These are phyloP conservation scores for Salvelinus sp. DNA, from an alignment of 2,113 vertebrate genomes.

Conservation along the genomic window DNA sequence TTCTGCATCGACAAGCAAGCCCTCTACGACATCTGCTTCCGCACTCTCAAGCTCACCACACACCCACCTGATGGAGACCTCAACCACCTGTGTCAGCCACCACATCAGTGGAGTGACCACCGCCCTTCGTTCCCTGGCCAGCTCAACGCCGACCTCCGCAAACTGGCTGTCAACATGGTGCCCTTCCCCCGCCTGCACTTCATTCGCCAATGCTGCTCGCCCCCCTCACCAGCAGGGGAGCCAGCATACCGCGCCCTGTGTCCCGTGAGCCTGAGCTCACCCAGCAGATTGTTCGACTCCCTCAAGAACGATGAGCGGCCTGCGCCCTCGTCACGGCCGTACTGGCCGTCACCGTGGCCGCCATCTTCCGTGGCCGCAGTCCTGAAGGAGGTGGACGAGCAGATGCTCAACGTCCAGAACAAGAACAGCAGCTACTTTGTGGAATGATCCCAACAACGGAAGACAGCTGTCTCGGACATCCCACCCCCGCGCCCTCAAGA, in stretches of 20 bases:
- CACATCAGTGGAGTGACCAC: slow-evolving; percentile 82
- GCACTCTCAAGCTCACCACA: slow-evolving; percentile 80
- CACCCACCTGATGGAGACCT: slow-evolving; percentile 81
- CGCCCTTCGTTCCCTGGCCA: slow-evolving; percentile 80
- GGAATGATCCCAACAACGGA: slow-evolving; percentile 97
- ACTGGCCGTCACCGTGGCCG: slow-evolving; percentile 79
- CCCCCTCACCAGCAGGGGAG: slow-evolving; percentile 79
- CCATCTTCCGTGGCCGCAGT: slow-evolving; percentile 79
- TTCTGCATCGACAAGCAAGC: slow-evolving; percentile 83
- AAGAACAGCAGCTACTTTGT: slow-evolving; percentile 99
- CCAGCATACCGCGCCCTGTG: slow-evolving; percentile 79
- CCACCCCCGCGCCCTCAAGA: slow-evolving; percentile 91
- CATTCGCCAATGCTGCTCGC: too few relatives aligned
- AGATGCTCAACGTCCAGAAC: slow-evolving; percentile 87
- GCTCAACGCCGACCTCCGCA: slow-evolving; percentile 79
- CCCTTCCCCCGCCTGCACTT: slow-evolving; percentile 83
- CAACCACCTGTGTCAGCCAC: slow-evolving; percentile 80
- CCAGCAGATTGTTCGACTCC: slow-evolving; percentile 81
- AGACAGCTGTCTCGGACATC: slow-evolving; percentile 94
- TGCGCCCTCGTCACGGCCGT: slow-evolving; percentile 78
- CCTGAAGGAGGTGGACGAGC: slow-evolving; percentile 83
- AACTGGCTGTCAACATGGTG: slow-evolving; percentile 82
- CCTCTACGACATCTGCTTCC: slow-evolving; percentile 82
- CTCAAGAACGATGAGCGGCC: slow-evolving; percentile 81
- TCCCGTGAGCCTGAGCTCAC: slow-evolving; percentile 80